phyloP scores from a whole-genome alignment of 2,888 invertebrate species.

The Phania funesta region DNA sequence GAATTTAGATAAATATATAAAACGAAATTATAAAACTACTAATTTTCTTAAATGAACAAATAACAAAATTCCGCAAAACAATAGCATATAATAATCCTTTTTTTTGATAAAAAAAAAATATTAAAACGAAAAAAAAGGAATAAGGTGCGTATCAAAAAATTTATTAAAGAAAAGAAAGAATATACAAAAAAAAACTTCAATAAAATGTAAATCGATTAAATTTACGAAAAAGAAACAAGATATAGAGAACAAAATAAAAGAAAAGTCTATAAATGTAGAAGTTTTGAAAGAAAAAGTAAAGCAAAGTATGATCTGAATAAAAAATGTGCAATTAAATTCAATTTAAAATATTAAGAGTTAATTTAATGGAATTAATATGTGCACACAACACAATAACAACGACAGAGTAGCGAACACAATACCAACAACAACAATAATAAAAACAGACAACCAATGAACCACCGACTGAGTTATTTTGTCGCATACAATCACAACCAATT shows the following conservation, averaged over 20 bases:
- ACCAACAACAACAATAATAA: conserved; percentile 33
- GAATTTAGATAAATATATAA: conserved; percentile 50
- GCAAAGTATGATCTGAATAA: conserved; percentile 57
- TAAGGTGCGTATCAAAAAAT: conserved; percentile 59
- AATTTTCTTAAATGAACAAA: conserved; percentile 48
- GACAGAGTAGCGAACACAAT: conserved; percentile 22
- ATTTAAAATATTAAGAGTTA: conserved; percentile 73
- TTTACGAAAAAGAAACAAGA: conserved; percentile 31
- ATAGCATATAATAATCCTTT: conserved; percentile 41
- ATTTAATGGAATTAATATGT: conserved; percentile 71
- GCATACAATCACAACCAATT: conserved; percentile 30
- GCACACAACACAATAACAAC: conserved; percentile 66
- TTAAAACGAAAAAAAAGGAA: conserved; percentile 54
- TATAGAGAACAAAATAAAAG: conserved; percentile 34
- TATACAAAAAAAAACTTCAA: conserved; percentile 55
- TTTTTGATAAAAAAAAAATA: conserved; percentile 39
- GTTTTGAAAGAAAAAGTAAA: conserved; percentile 61
- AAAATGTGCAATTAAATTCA: conserved; percentile 76
- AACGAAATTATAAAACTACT: conserved; percentile 36
- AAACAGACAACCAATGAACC: conserved; percentile 49
- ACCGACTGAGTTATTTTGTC: conserved; percentile 33
- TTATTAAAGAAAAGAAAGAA: conserved; percentile 59
- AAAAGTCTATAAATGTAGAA: conserved; percentile 8
- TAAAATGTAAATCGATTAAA: conserved; percentile 64
- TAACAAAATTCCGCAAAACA: conserved; percentile 48